phyloP scores from a whole-genome alignment of 2,113 vertebrate genomes.

The Platichthys flesus region DNA sequence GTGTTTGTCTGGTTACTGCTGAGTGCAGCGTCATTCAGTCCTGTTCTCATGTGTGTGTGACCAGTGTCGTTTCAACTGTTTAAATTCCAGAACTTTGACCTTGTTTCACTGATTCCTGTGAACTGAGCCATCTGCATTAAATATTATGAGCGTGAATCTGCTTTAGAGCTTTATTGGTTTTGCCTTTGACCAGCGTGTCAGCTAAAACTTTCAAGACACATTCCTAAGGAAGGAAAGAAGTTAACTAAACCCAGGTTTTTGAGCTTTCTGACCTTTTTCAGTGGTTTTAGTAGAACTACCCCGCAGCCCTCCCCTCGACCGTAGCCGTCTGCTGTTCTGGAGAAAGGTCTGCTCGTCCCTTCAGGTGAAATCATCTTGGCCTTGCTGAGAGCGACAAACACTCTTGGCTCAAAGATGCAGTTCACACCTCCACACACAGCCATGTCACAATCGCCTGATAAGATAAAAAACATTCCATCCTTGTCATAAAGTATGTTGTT shows the following conservation, averaged over 20 bases:
- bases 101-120: no score
- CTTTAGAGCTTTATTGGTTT: no score
- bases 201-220: not conserved
- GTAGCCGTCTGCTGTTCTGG: constrained; percentile 86
- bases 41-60: no score
- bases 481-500: not conserved
- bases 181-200: no score
- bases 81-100: no score
- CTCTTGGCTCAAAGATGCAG: constrained; percentile 84
- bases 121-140: no score
- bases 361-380: constrained; percentile 89
- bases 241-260: not conserved
- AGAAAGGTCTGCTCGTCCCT: constrained; percentile 89
- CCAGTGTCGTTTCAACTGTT: no score
- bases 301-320: constrained; percentile 92
- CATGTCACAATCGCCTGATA: constrained; percentile 89
- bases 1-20: no score
- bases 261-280: constrained; percentile 81
- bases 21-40: no score
- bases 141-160: no score
- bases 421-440: constrained; percentile 88
- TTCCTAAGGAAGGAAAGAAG: no score
- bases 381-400: constrained; percentile 87
- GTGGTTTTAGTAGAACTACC: constrained; percentile 84
- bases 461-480: not conserved